A percentile compares a stretch with the other conserved stretches of the same genome.
Evolutionary conservation across 2,797 vertebrate genomes (phyloP).

Genomic region (Meriones psammophilus): DNA sequence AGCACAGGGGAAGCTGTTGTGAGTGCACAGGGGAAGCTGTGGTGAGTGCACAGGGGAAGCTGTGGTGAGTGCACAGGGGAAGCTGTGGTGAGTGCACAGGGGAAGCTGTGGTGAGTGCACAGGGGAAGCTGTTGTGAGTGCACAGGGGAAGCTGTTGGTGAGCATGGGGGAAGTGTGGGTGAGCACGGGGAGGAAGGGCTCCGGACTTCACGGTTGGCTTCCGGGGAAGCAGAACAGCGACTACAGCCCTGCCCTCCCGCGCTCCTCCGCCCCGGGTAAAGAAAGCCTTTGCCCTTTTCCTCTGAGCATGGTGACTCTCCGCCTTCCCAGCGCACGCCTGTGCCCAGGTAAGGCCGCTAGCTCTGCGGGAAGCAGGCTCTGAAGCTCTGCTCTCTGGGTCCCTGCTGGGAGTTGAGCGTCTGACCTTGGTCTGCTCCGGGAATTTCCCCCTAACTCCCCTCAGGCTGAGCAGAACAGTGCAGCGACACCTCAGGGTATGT

Average conservation of each 20-base stretch:
- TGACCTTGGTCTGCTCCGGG: background rate
- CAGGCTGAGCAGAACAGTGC: background rate
- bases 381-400: background rate
- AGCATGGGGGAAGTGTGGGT: background rate
- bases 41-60: accelerated
- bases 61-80: too few species aligned
- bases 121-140: background rate
- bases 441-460: background rate
- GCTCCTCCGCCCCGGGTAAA: background rate
- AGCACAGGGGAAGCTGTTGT: too few species aligned
- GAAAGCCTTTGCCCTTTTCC: background rate
- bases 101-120: background rate
- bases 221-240: background rate
- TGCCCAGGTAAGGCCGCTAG: background rate
- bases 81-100: too few species aligned
- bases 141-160: too few species aligned
- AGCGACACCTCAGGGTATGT: background rate
- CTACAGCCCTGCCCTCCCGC: background rate
- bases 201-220: background rate
- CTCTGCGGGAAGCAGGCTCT: background rate
- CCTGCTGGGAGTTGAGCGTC: background rate
- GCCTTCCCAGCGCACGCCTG: background rate
- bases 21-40: accelerated
- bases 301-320: background rate
- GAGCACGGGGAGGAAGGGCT: background rate